Percentiles rank a stretch among this genome's conserved stretches.
Evolutionary conservation across 1,140 invertebrate species (phyloP).

Genomic region (Pogonomyrmex californicus): DNA sequence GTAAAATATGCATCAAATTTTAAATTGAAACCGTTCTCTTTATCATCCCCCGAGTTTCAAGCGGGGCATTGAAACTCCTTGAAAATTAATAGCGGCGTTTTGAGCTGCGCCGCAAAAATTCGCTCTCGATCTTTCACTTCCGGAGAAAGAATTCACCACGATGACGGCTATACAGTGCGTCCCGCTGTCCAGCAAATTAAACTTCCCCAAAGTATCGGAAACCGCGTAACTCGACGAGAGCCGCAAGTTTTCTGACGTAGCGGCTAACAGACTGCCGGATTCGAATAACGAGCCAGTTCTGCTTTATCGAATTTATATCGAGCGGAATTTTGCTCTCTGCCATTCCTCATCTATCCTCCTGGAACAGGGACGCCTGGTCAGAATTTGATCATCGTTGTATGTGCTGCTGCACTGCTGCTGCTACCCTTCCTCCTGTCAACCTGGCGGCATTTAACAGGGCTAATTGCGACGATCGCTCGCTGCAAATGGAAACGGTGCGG

Average conservation of each 20-base stretch:
- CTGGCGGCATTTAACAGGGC: conserved; percentile 64
- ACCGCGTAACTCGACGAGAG: conserved; percentile 7
- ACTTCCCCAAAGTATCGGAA: conserved; percentile 35
- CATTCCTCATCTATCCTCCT: background rate
- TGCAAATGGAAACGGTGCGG: conserved; percentile 61
- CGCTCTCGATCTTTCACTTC: background rate
- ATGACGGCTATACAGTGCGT: background rate
- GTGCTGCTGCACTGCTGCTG: conserved; percentile 26
- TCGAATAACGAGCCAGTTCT: conserved; percentile 43
- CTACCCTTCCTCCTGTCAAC: background rate
- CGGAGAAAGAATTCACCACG: background rate
- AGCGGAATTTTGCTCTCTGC: conserved; percentile 54
- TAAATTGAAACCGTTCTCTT: background rate
- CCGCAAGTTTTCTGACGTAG: conserved; percentile 52
- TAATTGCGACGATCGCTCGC: conserved; percentile 71
- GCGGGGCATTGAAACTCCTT: background rate
- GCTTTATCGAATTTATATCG: conserved; percentile 75
- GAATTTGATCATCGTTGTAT: conserved; percentile 65
- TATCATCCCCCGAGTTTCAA: background rate
- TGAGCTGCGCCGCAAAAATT: background rate
- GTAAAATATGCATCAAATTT: background rate
- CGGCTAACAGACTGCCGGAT: conserved; percentile 22
- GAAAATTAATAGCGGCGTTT: conserved; percentile 20
- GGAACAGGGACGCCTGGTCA: conserved; percentile 55
- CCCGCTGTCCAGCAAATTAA: conserved; percentile 23